Base-by-base conservation (phyloP, 2,797 vertebrate genomes). In the Oreonectes daqikongensis region DNA sequence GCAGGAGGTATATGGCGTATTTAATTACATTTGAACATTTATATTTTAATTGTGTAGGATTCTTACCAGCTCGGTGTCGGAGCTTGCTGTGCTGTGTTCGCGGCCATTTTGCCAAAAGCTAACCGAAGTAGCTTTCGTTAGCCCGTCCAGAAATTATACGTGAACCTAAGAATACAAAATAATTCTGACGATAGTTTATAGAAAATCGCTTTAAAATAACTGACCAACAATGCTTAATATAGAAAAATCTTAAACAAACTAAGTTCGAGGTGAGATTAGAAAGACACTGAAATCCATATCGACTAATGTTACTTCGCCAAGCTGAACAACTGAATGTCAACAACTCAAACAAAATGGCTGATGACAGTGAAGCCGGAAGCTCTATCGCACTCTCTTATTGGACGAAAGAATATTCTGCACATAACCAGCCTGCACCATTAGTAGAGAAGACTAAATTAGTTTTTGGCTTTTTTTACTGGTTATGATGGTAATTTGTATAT, bases 41-140 rank as follows among this genome's bases (percentile, higher is more conserved):
- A 76, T 15, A 20, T 30, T 22, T 15, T 32, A 8, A 24, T 14
- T 18, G 18, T 55, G 8, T 24, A 35, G 14, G 4, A 30, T 17
- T 86, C 90, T 79, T 91, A 94, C 93, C 93, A 94, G 85, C 82
- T 92, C 2, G 86, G 28, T 42, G 91, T 28, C 10, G 90, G 79
- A 10, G 87, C 66, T 72, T 89, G 81, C 73, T 91, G 91, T 4
- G 91, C 88, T 75, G 92, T 80, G 77, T 93, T 94, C 85, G 92
- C 92, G 89, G 93, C 93, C 93, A 94, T 94, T 94, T 94, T 88
- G 81, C 84, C 84, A 59, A 12, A 40, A 79, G 82, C 79, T 83
- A 82, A 78, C n/a, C 84, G 12, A 77, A 76, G 75, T 14, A 57
- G 72, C 18, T 32, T 79, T 57, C 70, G 64, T 81, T 84, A 84